phyloP scores from a whole-genome alignment of 1,140 invertebrate genomes.

The Drosophila ogumai region DNA sequence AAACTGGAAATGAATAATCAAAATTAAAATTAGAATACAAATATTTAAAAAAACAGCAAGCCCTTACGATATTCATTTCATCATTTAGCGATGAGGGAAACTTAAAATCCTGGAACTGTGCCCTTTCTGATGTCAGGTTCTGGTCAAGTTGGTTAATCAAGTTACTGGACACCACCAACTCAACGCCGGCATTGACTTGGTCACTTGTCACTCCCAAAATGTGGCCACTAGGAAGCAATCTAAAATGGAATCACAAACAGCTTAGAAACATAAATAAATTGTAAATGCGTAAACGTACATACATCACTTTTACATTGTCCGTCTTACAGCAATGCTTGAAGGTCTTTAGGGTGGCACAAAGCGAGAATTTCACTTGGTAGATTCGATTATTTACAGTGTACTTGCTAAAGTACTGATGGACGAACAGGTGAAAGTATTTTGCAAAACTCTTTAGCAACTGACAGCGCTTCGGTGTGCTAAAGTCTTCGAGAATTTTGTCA shows the following conservation, averaged over 20 bases:
- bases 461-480: conserved; percentile 44
- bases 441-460: conserved; percentile 8
- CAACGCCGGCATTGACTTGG: conserved; percentile 19
- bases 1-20: background rate
- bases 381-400: background rate
- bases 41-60: background rate
- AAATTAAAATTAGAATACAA: too few species aligned
- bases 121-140: background rate
- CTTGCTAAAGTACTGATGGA: conserved; percentile 42
- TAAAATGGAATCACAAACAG: background rate
- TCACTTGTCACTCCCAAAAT: conserved; percentile 19
- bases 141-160: background rate
- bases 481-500: conserved; percentile 6
- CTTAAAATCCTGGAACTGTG: conserved; percentile 1
- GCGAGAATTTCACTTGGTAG: conserved; percentile 31
- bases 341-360: conserved; percentile 26
- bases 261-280: background rate
- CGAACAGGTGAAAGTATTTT: conserved; percentile 30
- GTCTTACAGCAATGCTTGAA: conserved; percentile 15
- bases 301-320: conserved; percentile 48
- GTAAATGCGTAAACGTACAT: conserved; percentile 11
- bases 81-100: background rate
- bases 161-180: conserved; percentile 29
- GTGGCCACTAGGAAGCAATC: conserved; percentile 10
- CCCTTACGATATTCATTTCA: conserved; percentile 2